Evolutionary conservation across 1,140 invertebrate species (phyloP).

Genomic region (Chionoecetes opilio): DNA sequence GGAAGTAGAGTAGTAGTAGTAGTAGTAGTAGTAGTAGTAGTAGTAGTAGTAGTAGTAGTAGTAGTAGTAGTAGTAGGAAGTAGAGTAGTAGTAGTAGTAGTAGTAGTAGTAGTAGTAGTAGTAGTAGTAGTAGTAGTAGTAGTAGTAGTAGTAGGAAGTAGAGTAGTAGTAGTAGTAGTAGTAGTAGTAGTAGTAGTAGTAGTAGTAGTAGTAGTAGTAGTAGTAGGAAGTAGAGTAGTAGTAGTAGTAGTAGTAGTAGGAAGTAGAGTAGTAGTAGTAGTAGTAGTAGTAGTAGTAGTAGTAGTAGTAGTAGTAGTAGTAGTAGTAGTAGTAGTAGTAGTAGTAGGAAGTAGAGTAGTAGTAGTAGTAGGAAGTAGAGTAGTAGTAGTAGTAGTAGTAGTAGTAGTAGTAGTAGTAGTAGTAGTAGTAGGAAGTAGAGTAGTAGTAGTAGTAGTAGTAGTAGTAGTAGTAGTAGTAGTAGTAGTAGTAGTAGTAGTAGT

Average conservation of each 20-base stretch:
- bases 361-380: no score
- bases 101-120: constrained; percentile 47
- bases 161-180: constrained; percentile 6
- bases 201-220: no score
- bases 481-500: no score
- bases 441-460: constrained; percentile 10
- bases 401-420: background rate
- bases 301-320: constrained; percentile 45
- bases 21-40: constrained; percentile 30
- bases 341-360: no score
- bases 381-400: no score
- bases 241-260: no score
- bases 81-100: constrained; percentile 3
- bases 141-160: constrained; percentile 49
- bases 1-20: constrained; percentile 23
- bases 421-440: no score
- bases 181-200: no score
- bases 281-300: constrained; percentile 43
- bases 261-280: no score
- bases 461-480: no score
- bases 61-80: no score
- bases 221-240: no score
- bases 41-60: background rate
- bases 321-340: constrained; percentile 44
- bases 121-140: background rate